A percentile compares a stretch with the other conserved stretches of the same genome.
Evolutionary conservation across 2,888 invertebrate genomes (phyloP).

Genomic region (Lamellibrachia satsuma): DNA sequence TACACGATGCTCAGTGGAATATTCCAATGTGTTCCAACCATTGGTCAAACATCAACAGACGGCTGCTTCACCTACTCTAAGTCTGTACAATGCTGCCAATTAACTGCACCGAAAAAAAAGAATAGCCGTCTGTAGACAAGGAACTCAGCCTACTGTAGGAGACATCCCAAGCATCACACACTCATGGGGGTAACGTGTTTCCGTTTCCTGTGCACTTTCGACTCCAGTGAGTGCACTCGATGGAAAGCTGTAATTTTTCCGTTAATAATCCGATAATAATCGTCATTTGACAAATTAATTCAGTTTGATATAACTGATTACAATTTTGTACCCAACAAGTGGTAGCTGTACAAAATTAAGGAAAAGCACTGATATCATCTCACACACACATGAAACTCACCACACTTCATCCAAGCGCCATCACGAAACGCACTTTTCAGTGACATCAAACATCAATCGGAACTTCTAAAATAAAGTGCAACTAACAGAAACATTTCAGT

Average conservation of each 20-base stretch:
- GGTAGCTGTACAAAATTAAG: no score
- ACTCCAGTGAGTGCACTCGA: background rate
- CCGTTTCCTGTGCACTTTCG: background rate
- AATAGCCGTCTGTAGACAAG: background rate
- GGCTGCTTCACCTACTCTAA: background rate
- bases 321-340: background rate
- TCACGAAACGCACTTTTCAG: background rate
- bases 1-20: background rate
- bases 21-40: background rate
- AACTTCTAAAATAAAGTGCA: background rate
- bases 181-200: background rate
- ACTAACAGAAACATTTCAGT: background rate
- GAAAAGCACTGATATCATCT: no score
- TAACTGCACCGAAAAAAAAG: background rate
- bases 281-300: background rate
- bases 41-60: background rate
- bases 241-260: background rate
- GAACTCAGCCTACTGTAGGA: background rate
- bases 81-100: slow-evolving; percentile 11
- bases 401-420: background rate
- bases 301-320: background rate
- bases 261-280: background rate
- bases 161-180: background rate
- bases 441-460: background rate
- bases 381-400: background rate